A percentile compares a stretch with the other conserved stretches of the same genome.
Conservation (phyloP, 2,113 vertebrate genomes). For the Chlorocebus sabaeus region DNA sequence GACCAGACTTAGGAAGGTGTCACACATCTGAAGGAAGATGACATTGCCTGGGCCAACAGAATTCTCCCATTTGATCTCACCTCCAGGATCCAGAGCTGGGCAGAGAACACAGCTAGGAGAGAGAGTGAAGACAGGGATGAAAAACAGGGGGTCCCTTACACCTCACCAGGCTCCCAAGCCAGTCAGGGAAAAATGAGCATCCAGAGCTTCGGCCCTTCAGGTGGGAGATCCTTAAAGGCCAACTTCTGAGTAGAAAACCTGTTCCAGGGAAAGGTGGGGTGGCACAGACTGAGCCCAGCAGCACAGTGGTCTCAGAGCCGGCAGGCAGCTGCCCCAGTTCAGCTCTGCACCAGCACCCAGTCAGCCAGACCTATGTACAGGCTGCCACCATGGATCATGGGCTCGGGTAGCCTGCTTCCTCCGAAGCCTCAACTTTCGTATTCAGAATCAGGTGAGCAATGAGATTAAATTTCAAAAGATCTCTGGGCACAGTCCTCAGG, state of each 20-base stretch:
- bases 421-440: not conserved
- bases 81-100: not conserved
- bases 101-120: not conserved
- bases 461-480: not conserved
- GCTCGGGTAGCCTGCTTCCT: not conserved
- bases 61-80: not conserved
- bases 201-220: not conserved
- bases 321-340: not conserved
- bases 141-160: no score
- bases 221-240: not conserved
- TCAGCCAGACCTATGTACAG: not conserved
- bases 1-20: not conserved
- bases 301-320: not conserved
- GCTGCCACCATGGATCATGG: not conserved
- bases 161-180: not conserved
- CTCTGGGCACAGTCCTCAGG: not conserved
- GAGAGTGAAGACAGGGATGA: not conserved
- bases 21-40: not conserved
- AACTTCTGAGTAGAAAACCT: not conserved
- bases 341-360: not conserved
- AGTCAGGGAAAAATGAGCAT: not conserved
- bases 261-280: not conserved
- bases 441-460: not conserved
- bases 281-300: not conserved
- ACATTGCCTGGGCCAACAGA: not conserved